These are phyloP conservation scores for Erpetoichthys calabaricus DNA, from an alignment of 2,797 vertebrate genomes.

Conservation along the genomic window DNA sequence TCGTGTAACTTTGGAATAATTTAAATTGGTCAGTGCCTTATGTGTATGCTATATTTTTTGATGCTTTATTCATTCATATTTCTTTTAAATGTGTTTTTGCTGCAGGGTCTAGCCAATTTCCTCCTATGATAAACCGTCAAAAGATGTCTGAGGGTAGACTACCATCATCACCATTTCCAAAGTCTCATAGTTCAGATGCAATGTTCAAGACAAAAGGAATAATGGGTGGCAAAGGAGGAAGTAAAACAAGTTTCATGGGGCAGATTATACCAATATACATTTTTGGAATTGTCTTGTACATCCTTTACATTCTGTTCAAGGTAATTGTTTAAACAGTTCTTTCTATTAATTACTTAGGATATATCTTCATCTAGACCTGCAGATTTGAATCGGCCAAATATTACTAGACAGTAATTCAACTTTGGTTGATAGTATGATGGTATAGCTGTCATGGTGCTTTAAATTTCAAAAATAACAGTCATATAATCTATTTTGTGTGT, in stretches of 20 bases:
- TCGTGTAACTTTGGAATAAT: too few species aligned
- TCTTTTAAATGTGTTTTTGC: constrained; percentile 20
- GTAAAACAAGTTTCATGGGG: constrained; percentile 66
- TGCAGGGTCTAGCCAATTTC: constrained; percentile 68
- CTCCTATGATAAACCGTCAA: constrained; percentile 48
- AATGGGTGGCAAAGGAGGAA: constrained; percentile 33
- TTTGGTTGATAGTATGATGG: too few species aligned
- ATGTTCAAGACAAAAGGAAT: constrained; percentile 57
- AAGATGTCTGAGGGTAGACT: constrained; percentile 34
- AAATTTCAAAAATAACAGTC: too few species aligned
- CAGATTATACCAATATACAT: constrained; percentile 89
- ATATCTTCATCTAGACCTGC: too few species aligned
- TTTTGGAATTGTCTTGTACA: constrained; percentile 87
- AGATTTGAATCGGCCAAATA: too few species aligned
- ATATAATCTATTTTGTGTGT: too few species aligned
- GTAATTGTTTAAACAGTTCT: constrained; percentile 35
- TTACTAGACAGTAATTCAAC: too few species aligned
- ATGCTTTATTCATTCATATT: too few species aligned
- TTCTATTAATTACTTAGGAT: too few species aligned
- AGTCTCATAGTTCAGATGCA: constrained; percentile 57
- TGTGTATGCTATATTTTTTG: too few species aligned
- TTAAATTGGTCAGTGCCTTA: too few species aligned
- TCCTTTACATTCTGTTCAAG: constrained; percentile 87
- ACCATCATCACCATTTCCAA: constrained; percentile 38
- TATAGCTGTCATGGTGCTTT: too few species aligned